These are phyloP conservation scores for Notospermus geniculatus DNA, from an alignment of 1,140 invertebrate genomes.

Conservation along the genomic window DNA sequence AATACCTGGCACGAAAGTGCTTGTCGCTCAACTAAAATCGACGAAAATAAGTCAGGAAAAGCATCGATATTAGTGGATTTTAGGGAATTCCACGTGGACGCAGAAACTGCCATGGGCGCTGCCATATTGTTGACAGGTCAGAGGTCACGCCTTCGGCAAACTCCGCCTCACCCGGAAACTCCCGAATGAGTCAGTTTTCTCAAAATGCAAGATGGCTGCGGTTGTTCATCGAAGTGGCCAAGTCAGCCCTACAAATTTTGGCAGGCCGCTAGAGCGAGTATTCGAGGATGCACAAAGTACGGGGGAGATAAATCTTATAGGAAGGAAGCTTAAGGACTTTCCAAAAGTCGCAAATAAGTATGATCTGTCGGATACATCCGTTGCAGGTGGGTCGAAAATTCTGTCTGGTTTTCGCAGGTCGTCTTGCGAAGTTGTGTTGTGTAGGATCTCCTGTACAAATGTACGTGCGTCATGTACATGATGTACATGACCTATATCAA, in stretches of 20 bases:
- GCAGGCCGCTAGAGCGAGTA: constrained; percentile 70
- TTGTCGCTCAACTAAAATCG: too few species aligned
- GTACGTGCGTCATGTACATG: too few species aligned
- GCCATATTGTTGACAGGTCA: too few species aligned
- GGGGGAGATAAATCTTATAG: constrained; percentile 83
- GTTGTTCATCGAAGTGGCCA: constrained; percentile 44
- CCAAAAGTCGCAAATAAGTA: constrained; percentile 78
- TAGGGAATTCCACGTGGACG: too few species aligned
- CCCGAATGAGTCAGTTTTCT: too few species aligned
- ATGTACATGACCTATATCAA: too few species aligned
- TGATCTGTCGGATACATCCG: constrained; percentile 81
- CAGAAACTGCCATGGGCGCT: too few species aligned
- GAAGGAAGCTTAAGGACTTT: constrained; percentile 86
- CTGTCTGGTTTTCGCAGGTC: background rate
- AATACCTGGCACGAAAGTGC: too few species aligned
- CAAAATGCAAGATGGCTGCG: constrained; percentile 43
- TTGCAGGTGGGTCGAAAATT: constrained; percentile 69
- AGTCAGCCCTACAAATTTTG: constrained; percentile 41
- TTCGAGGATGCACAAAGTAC: constrained; percentile 86
- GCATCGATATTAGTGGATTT: too few species aligned
- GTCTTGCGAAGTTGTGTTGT: background rate
- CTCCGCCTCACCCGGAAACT: too few species aligned
- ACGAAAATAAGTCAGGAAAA: too few species aligned
- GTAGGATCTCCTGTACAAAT: background rate
- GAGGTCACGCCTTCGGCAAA: too few species aligned